phyloP scores from a whole-genome alignment of 2,113 vertebrate genomes.

The Fukomys damarensis region DNA sequence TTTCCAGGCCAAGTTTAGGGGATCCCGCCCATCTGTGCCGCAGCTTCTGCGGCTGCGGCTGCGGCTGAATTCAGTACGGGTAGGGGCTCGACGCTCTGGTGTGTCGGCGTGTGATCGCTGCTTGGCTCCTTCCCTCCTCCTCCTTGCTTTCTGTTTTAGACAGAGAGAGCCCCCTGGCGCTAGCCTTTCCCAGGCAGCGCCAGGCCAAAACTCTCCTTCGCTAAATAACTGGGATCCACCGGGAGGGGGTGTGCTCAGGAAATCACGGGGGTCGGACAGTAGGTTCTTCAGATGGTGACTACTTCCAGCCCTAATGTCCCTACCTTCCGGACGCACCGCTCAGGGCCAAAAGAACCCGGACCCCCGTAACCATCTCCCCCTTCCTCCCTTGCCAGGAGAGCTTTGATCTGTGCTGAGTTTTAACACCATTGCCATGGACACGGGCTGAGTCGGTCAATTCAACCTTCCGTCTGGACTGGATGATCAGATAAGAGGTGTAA shows the following conservation, averaged over 20 bases:
- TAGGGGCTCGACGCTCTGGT: background rate
- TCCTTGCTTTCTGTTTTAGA: background rate
- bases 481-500: slow-evolving; percentile 80
- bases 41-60: slow-evolving; percentile 62
- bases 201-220: background rate
- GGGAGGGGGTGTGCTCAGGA: background rate
- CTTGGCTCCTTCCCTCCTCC: background rate
- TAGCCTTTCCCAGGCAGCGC: slow-evolving; percentile 11
- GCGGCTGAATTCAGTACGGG: background rate
- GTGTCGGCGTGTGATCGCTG: background rate
- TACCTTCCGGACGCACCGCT: background rate
- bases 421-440: slow-evolving; percentile 71
- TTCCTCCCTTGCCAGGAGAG: background rate
- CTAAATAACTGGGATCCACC: background rate
- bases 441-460: slow-evolving; percentile 24
- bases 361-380: background rate
- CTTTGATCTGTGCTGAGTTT: slow-evolving; percentile 69
- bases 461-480: slow-evolving; percentile 45
- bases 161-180: slow-evolving; percentile 78
- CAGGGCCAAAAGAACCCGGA: slow-evolving; percentile 11
- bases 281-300: slow-evolving; percentile 24
- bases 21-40: background rate
- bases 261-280: background rate
- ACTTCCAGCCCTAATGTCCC: background rate
- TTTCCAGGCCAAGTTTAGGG: background rate